These are phyloP conservation scores for Rhinopomastus cyanomelas DNA, from an alignment of 2,113 vertebrate genomes.

Conservation along the genomic window DNA sequence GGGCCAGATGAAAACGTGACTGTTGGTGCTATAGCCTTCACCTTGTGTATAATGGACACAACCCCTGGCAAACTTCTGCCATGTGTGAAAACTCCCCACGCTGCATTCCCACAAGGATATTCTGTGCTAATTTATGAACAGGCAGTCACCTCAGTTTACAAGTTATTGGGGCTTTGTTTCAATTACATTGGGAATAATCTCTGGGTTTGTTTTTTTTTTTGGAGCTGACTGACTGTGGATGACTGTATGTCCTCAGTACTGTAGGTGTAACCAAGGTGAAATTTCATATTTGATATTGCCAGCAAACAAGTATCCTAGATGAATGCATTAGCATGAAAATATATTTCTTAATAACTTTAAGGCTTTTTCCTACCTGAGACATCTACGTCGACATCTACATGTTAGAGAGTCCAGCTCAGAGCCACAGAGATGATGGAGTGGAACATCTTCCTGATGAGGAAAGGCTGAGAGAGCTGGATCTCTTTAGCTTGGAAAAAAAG, in stretches of 20 bases:
- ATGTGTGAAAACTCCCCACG: conserved; percentile 60
- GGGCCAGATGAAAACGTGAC: conserved; percentile 72
- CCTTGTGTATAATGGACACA: conserved; percentile 42
- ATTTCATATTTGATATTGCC: background rate
- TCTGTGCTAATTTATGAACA: conserved; percentile 46
- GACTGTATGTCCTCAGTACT: background rate
- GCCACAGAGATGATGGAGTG: too few species aligned
- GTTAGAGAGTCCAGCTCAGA: too few species aligned
- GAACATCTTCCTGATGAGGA: too few species aligned
- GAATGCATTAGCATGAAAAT: background rate
- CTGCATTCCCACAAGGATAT: conserved; percentile 2
- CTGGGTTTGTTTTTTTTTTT: too few species aligned
- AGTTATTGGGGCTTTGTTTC: conserved; percentile 42
- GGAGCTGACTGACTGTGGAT: background rate
- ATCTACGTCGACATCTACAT: background rate
- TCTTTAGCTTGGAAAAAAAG: too few species aligned
- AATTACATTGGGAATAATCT: background rate
- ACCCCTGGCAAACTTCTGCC: conserved; percentile 46
- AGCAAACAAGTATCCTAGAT: background rate
- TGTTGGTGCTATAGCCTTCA: conserved; percentile 57
- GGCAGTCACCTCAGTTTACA: conserved; percentile 55
- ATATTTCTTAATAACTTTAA: background rate
- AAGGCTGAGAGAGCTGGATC: too few species aligned
- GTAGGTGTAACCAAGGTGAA: accelerated
- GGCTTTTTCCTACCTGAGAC: background rate